Conservation (phyloP, 2,113 vertebrate genomes). For the Gallinago undulata region DNA sequence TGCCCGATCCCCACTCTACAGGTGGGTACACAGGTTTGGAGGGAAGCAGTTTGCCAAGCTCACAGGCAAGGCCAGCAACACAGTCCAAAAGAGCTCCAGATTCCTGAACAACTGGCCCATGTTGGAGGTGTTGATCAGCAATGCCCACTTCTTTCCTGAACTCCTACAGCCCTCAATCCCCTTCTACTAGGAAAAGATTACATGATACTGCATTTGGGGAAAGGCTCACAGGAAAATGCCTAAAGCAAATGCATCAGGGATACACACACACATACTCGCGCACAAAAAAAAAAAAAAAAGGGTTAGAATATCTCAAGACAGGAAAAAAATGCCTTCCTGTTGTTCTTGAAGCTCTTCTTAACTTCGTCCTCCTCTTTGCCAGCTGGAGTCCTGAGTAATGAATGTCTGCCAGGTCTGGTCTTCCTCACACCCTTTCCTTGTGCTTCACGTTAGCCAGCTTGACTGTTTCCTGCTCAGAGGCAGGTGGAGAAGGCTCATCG, state of each 20-base stretch:
- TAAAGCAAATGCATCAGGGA: constrained; percentile 16
- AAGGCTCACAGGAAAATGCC: not conserved
- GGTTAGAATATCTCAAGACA: not conserved
- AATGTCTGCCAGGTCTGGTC: not conserved
- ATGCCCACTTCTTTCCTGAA: not conserved
- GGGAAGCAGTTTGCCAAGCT: not conserved
- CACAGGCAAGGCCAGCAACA: not conserved
- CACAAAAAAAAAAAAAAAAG: not conserved
- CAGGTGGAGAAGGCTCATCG: not conserved
- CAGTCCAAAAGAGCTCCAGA: not conserved
- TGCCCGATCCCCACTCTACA: not conserved
- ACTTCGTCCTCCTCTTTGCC: not conserved
- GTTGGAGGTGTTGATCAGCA: not conserved
- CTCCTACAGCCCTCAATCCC: not conserved
- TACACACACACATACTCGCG: not conserved
- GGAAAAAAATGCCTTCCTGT: not conserved
- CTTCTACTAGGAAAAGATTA: not conserved
- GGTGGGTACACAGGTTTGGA: not conserved
- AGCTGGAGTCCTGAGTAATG: not conserved
- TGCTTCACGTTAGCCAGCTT: not conserved
- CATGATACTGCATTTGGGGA: not conserved
- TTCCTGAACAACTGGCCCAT: not conserved
- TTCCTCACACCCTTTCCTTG: not conserved
- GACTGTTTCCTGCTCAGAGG: not conserved
- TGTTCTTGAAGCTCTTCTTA: not conserved